Evolutionary conservation across 2,888 invertebrate genomes (phyloP).

Genomic region (Phytoseiulus persimilis): DNA sequence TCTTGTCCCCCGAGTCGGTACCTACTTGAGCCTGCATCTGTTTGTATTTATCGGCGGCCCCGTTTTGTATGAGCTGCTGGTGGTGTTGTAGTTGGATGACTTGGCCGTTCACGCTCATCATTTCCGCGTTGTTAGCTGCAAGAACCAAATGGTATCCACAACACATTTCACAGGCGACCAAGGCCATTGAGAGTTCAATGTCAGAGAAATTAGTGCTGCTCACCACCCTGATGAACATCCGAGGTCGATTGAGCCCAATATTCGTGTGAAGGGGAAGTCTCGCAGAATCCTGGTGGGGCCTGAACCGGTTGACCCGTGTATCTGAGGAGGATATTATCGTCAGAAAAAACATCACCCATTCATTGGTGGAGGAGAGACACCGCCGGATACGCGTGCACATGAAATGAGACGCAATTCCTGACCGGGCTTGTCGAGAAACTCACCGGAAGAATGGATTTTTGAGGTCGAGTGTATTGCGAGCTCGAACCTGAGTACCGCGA

Average conservation of each 20-base stretch:
- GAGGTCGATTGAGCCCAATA: slow-evolving; percentile 80
- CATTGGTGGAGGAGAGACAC: too few relatives aligned
- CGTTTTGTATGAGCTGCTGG: not conserved
- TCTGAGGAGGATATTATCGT: slow-evolving; percentile 54
- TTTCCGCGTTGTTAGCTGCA: slow-evolving; percentile 15
- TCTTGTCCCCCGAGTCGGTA: not conserved
- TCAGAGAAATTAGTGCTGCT: slow-evolving; percentile 51
- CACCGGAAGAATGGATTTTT: slow-evolving; percentile 93
- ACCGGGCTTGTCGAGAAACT: not conserved
- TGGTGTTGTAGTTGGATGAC: not conserved
- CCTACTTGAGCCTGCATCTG: slow-evolving; percentile 21
- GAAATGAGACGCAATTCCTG: too few relatives aligned
- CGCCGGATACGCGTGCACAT: not conserved
- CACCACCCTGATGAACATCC: slow-evolving; percentile 55
- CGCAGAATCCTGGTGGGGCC: slow-evolving; percentile 82
- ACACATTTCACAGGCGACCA: slow-evolving; percentile 43
- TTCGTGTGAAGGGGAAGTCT: slow-evolving; percentile 82
- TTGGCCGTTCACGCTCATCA: slow-evolving; percentile 33
- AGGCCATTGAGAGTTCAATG: too few relatives aligned
- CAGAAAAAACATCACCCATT: not conserved
- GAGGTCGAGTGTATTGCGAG: slow-evolving; percentile 84
- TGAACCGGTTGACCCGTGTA: slow-evolving; percentile 86
- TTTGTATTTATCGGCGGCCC: slow-evolving; percentile 17
- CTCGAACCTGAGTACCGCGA: slow-evolving; percentile 72
- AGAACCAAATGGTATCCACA: not conserved